A percentile compares a stretch with the other conserved stretches of the same genome.
These are phyloP conservation scores for Labeo catla DNA, from an alignment of 2,113 vertebrate species.

Conservation along the genomic window DNA sequence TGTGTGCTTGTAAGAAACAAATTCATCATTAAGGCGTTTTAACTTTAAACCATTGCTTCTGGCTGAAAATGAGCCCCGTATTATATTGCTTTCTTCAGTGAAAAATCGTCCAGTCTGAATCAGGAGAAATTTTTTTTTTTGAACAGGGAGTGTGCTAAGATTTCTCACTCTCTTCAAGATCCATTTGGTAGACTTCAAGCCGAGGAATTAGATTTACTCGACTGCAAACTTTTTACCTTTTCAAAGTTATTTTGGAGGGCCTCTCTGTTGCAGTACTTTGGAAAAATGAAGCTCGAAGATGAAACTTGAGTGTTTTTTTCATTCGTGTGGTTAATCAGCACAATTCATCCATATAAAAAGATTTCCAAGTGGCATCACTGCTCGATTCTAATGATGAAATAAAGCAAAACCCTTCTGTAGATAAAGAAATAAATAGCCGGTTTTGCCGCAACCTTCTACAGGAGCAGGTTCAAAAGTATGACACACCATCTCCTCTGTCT, in stretches of 20 bases:
- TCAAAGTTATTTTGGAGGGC: constrained; percentile 11
- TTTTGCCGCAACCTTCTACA: not conserved
- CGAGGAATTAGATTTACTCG: constrained; percentile 7
- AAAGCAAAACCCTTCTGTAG: too few relatives aligned
- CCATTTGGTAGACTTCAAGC: constrained; percentile 28
- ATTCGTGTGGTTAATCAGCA: not conserved
- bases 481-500: constrained; percentile 19
- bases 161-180: not conserved
- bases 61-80: too few relatives aligned
- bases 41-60: too few relatives aligned
- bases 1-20: too few relatives aligned
- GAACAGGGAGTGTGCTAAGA: too few relatives aligned
- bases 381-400: too few relatives aligned
- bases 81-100: too few relatives aligned
- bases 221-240: constrained; percentile 9
- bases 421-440: constrained; percentile 16
- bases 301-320: constrained; percentile 7
- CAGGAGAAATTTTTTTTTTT: too few relatives aligned
- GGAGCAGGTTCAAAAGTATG: not conserved
- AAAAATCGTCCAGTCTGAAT: too few relatives aligned
- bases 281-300: not conserved
- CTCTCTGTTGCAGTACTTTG: not conserved
- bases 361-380: too few relatives aligned
- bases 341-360: not conserved
- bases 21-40: too few relatives aligned